Evolutionary conservation across 2,888 invertebrate species (phyloP).

Genomic region (Scotopteryx bipunctaria): DNA sequence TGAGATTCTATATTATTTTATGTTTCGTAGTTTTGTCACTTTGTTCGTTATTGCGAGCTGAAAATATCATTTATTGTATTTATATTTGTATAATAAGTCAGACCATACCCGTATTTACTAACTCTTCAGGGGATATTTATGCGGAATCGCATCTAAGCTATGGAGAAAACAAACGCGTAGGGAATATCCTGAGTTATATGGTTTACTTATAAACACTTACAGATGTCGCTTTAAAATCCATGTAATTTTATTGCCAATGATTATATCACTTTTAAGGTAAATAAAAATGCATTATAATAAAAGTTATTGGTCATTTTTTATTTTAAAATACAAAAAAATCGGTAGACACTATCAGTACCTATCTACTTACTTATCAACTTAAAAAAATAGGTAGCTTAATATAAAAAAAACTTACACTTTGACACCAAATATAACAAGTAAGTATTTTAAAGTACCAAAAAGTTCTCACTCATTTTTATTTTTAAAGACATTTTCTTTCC

Average conservation of each 20-base stretch:
- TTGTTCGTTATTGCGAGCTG: conserved; percentile 41
- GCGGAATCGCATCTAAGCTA: too few relatives aligned
- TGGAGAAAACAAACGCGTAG: too few relatives aligned
- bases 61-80: conserved; percentile 33
- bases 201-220: neutral
- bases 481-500: too few relatives aligned
- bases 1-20: conserved; percentile 62
- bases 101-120: neutral
- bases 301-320: conserved; percentile 6
- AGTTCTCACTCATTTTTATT: too few relatives aligned
- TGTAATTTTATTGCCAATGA: conserved; percentile 38
- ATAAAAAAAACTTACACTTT: neutral
- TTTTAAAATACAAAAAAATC: too few relatives aligned
- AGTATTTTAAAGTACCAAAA: too few relatives aligned
- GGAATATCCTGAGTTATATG: neutral
- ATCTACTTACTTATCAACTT: too few relatives aligned
- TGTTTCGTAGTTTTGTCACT: conserved; percentile 27
- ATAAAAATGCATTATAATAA: conserved; percentile 17
- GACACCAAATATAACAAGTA: conserved; percentile 4
- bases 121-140: too few relatives aligned
- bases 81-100: conserved; percentile 20
- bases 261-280: conserved; percentile 15
- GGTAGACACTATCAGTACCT: too few relatives aligned
- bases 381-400: too few relatives aligned
- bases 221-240: conserved; percentile 31